Conservation (phyloP, 2,888 invertebrate genomes). For the Drosophila setosimentum region DNA sequence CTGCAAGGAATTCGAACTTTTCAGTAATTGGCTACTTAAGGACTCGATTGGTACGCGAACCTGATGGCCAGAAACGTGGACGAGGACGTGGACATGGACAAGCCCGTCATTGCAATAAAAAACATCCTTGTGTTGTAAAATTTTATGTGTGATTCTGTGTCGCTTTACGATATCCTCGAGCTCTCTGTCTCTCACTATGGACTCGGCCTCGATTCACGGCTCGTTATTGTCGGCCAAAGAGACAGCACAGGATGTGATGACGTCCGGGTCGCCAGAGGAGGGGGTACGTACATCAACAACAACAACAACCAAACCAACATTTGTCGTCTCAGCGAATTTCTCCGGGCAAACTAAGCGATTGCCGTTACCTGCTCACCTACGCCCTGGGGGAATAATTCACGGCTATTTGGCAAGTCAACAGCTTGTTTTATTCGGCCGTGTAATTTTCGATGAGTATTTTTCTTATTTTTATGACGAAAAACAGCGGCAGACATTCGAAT, state of each 20-base stretch:
- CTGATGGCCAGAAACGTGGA: constrained; percentile 14
- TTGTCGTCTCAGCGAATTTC: constrained; percentile 78
- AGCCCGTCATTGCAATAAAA: constrained; percentile 69
- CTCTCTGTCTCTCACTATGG: constrained; percentile 29
- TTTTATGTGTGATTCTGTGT: constrained; percentile 80
- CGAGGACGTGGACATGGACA: constrained; percentile 10
- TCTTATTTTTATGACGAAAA: constrained; percentile 62
- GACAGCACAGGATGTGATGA: constrained; percentile 48
- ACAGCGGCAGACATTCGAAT: constrained; percentile 61
- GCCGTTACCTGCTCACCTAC: constrained; percentile 79
- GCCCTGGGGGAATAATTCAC: constrained; percentile 80
- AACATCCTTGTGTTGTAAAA: constrained; percentile 80
- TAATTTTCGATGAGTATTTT: constrained; percentile 76
- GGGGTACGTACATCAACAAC: neutral
- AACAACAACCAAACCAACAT: constrained; percentile 36
- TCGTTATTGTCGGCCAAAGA: constrained; percentile 69
- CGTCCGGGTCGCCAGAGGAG: constrained; percentile 10
- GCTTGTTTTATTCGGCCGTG: constrained; percentile 76
- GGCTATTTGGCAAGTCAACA: constrained; percentile 82
- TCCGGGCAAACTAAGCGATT: constrained; percentile 70
- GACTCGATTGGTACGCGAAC: constrained; percentile 63
- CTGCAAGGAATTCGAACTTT: constrained; percentile 72
- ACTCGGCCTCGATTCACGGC: constrained; percentile 35
- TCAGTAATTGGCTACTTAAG: constrained; percentile 80
- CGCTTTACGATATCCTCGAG: constrained; percentile 77